Conservation (phyloP, 2,888 invertebrate genomes). For the Luperina testacea region DNA sequence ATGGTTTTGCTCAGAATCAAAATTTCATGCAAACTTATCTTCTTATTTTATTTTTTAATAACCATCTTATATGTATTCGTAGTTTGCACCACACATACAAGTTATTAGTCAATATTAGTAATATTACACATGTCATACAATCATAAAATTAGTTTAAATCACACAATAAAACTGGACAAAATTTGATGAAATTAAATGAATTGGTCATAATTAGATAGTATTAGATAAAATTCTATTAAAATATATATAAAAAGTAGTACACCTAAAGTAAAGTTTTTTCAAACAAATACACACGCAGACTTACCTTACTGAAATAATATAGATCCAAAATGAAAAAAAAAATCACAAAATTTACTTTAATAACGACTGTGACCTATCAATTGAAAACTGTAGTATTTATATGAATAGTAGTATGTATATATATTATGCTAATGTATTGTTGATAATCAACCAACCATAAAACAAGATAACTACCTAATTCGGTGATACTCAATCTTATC, state of each 20-base stretch:
- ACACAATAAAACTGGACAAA: too few species aligned
- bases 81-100: too few species aligned
- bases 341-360: background rate
- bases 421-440: constrained; percentile 8
- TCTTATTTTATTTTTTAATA: background rate
- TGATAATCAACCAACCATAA: constrained; percentile 25
- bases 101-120: too few species aligned
- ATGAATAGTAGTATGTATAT: constrained; percentile 6
- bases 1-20: background rate
- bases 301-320: constrained; percentile 20
- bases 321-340: background rate
- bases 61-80: too few species aligned
- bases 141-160: too few species aligned
- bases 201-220: too few species aligned
- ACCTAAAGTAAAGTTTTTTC: fast-evolving
- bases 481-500: constrained; percentile 38
- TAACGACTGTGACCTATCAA: constrained; percentile 15
- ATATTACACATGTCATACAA: too few species aligned
- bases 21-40: background rate
- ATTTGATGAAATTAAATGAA: too few species aligned
- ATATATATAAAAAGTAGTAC: too few species aligned
- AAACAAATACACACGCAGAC: background rate
- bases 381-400: constrained; percentile 34
- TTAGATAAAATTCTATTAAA: too few species aligned
- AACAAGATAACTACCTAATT: constrained; percentile 44